These are phyloP conservation scores for Hylaea fasciaria DNA, from an alignment of 2,888 invertebrate species.

Conservation along the genomic window DNA sequence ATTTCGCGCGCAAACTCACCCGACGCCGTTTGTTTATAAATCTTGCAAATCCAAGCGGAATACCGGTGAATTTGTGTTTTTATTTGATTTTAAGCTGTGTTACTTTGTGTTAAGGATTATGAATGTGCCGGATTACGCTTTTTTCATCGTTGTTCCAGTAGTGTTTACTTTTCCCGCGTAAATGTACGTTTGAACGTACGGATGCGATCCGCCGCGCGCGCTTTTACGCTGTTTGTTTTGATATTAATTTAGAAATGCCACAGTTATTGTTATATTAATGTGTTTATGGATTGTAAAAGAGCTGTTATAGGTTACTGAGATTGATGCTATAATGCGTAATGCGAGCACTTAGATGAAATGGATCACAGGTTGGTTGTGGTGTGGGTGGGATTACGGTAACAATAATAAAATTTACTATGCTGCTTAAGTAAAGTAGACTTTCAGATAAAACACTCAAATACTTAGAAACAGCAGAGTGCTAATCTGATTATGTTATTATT, in stretches of 20 bases:
- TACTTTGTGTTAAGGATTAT: conserved; percentile 49
- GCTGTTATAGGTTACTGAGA: conserved; percentile 43
- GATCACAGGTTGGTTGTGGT: conserved; percentile 30
- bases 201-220: conserved; percentile 50
- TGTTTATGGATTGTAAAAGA: conserved; percentile 50
- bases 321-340: conserved; percentile 39
- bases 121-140: conserved; percentile 26
- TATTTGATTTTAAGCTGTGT: conserved; percentile 57
- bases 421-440: conserved; percentile 18
- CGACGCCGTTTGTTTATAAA: conserved; percentile 62
- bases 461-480: too few relatives aligned
- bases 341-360: conserved; percentile 38
- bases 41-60: conserved; percentile 52
- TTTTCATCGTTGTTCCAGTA: conserved; percentile 29
- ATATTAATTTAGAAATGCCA: conserved; percentile 58
- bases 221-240: conserved; percentile 57
- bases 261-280: conserved; percentile 57
- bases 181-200: conserved; percentile 42
- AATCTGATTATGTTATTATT: too few relatives aligned
- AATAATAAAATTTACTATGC: conserved; percentile 24
- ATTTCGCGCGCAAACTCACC: conserved; percentile 67
- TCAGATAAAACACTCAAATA: conserved; percentile 8
- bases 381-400: conserved; percentile 19
- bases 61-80: conserved; percentile 51
- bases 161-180: conserved; percentile 54